A percentile compares a stretch with the other conserved stretches of the same genome.
Evolutionary conservation across 2,888 invertebrate genomes (phyloP).

Genomic region (Rotaria magnacalcarata): DNA sequence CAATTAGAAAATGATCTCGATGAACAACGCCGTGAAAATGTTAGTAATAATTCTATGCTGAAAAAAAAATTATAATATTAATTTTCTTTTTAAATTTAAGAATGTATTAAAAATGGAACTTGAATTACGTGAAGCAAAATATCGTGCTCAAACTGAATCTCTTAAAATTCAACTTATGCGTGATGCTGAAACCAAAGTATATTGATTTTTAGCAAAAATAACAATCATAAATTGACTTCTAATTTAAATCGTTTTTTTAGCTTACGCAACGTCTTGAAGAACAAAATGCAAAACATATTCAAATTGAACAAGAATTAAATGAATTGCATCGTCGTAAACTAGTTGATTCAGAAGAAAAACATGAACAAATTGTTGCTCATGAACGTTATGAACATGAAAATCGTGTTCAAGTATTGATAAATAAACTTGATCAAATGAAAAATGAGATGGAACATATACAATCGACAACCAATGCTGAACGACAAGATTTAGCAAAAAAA

Average conservation of each 20-base stretch:
- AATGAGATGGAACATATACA: not conserved
- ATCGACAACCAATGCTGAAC: not conserved
- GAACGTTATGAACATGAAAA: not conserved
- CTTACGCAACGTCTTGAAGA: not conserved
- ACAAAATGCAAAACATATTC: not conserved
- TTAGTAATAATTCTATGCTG: not conserved
- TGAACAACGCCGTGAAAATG: constrained; percentile 35
- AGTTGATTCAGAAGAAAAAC: not conserved
- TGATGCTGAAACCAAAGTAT: not conserved
- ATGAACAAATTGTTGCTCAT: not conserved
- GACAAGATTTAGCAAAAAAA: constrained; percentile 30
- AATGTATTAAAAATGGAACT: constrained; percentile 30
- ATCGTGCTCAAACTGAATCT: constrained; percentile 34
- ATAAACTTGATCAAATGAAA: constrained; percentile 19
- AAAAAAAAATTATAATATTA: not conserved
- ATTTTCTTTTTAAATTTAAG: not conserved
- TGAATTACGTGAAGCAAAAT: constrained; percentile 33
- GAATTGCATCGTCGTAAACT: constrained; percentile 22
- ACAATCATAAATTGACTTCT: too few species aligned
- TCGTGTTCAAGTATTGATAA: not conserved
- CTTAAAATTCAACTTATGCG: not conserved
- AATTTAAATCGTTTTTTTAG: not conserved
- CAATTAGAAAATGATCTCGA: constrained; percentile 35
- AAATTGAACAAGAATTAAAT: constrained; percentile 5
- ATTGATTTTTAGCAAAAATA: not conserved